A percentile compares a stretch with the other conserved stretches of the same genome.
Conservation (phyloP, 2,113 vertebrate genomes). For the Ciconia maguari region DNA sequence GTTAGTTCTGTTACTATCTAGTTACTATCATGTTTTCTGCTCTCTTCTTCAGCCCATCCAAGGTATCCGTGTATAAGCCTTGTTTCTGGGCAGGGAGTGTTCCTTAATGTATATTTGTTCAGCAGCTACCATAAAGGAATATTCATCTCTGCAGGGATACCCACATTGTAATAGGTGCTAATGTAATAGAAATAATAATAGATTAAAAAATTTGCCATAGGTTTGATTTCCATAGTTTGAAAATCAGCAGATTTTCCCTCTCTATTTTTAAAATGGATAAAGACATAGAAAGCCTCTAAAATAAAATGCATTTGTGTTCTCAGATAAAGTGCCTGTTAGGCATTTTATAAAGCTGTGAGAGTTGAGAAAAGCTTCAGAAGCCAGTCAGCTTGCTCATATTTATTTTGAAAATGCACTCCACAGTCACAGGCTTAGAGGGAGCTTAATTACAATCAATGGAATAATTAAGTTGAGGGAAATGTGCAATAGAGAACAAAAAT, state of each 20-base stretch:
- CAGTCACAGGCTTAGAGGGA: slow-evolving; percentile 45
- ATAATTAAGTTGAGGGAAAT: slow-evolving; percentile 66
- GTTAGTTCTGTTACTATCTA: background rate
- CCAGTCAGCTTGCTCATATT: slow-evolving; percentile 37
- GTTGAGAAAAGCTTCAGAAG: slow-evolving; percentile 10
- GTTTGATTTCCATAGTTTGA: background rate
- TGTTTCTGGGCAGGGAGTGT: background rate
- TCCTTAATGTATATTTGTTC: background rate
- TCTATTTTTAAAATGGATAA: background rate
- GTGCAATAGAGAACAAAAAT: slow-evolving; percentile 64
- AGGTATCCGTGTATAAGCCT: background rate
- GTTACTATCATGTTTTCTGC: background rate
- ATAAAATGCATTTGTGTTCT: background rate
- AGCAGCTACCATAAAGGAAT: background rate
- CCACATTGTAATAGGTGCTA: background rate
- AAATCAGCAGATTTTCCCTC: background rate
- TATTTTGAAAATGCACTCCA: slow-evolving; percentile 62
- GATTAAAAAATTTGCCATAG: background rate
- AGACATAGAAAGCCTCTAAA: background rate
- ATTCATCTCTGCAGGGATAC: background rate
- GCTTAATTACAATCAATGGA: slow-evolving; percentile 70
- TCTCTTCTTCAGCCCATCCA: background rate
- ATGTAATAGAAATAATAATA: background rate
- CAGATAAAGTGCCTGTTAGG: background rate
- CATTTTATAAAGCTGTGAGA: slow-evolving; percentile 6